Evolutionary conservation across 2,888 invertebrate genomes (phyloP).

Genomic region (Athrips mouffetella): DNA sequence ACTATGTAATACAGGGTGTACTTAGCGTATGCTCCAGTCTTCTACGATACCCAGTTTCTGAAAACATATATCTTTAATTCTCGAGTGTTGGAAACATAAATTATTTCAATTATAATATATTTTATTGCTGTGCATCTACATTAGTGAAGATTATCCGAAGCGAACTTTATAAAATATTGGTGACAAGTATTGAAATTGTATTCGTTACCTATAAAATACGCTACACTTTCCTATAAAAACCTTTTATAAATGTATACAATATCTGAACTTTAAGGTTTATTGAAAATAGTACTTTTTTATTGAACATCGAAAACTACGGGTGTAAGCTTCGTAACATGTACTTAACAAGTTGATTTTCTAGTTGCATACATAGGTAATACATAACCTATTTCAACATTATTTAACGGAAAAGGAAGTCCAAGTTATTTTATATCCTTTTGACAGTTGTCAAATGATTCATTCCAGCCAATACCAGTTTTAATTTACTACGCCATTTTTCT

Average conservation of each 20-base stretch:
- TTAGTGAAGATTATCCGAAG: neutral
- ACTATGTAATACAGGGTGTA: too few relatives aligned
- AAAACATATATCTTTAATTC: too few relatives aligned
- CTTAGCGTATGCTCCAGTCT: too few relatives aligned
- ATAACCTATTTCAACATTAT: slow-evolving; percentile 11
- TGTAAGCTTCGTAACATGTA: slow-evolving; percentile 59
- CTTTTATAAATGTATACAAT: slow-evolving; percentile 73
- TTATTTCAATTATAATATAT: too few relatives aligned
- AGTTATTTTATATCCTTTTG: neutral
- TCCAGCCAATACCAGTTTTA: neutral
- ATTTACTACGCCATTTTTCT: slow-evolving; percentile 32
- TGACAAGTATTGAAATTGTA: slow-evolving; percentile 15
- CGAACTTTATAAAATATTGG: neutral
- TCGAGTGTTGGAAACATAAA: too few relatives aligned
- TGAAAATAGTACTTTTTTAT: too few relatives aligned
- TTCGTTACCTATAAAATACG: slow-evolving; percentile 44
- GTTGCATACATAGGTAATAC: slow-evolving; percentile 2
- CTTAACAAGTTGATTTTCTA: slow-evolving; percentile 48
- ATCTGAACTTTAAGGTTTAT: slow-evolving; percentile 39
- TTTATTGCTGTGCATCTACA: too few relatives aligned
- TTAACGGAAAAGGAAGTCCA: neutral
- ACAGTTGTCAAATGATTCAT: slow-evolving; percentile 6
- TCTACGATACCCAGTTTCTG: too few relatives aligned
- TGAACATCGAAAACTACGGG: slow-evolving; percentile 59
- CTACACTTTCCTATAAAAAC: slow-evolving; percentile 59